Conservation (phyloP, 2,888 invertebrate species). For the Athalia rosae region DNA sequence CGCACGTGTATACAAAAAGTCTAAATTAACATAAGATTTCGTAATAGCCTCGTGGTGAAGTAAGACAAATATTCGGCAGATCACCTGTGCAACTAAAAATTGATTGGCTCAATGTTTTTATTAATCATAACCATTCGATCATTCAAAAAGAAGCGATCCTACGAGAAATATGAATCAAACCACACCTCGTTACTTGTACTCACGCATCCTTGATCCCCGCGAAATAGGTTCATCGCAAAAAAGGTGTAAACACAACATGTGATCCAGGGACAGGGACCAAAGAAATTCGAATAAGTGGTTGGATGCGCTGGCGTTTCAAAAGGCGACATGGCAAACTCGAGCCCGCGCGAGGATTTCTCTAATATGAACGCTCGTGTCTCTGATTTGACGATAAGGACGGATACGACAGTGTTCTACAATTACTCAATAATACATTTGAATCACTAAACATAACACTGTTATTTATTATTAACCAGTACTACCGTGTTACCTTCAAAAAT, state of each 20-base stretch:
- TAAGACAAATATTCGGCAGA: neutral
- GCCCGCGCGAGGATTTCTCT: slow-evolving; percentile 36
- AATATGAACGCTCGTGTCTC: slow-evolving; percentile 7
- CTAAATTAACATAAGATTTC: neutral
- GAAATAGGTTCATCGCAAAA: neutral
- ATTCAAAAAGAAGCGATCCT: neutral
- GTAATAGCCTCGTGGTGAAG: slow-evolving; percentile 9
- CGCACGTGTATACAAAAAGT: neutral
- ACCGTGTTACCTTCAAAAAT: slow-evolving; percentile 40
- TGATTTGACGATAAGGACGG: slow-evolving; percentile 5
- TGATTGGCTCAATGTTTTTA: slow-evolving; percentile 6
- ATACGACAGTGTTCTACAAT: neutral
- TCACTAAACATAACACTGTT: neutral
- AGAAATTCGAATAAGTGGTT: slow-evolving; percentile 40
- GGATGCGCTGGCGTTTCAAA: slow-evolving; percentile 39
- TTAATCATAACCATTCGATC: neutral
- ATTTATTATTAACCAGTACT: neutral
- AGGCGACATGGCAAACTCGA: slow-evolving; percentile 28
- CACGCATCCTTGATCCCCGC: neutral
- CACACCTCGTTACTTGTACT: neutral
- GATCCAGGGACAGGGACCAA: neutral
- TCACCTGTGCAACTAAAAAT: slow-evolving; percentile 33
- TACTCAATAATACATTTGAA: neutral
- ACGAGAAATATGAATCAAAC: neutral
- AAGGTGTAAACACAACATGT: slow-evolving; percentile 33